A percentile compares a stretch with the other conserved stretches of the same genome.
These are phyloP conservation scores for Prenolepis imparis DNA, from an alignment of 2,888 invertebrate genomes.

Conservation along the genomic window DNA sequence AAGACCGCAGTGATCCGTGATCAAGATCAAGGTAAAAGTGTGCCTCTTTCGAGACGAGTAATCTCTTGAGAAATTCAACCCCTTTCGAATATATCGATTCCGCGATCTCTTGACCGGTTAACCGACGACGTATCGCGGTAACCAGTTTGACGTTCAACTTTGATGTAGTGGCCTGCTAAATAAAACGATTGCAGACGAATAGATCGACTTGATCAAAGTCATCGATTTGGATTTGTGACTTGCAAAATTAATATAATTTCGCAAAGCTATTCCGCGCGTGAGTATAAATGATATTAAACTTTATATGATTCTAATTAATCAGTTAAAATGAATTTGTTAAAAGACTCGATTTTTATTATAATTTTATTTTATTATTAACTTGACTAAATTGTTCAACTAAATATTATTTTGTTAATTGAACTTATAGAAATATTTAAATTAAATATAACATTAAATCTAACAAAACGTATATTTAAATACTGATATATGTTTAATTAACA, in stretches of 20 bases:
- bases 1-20: slow-evolving; percentile 61
- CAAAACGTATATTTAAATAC: too few species aligned
- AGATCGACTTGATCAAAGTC: background rate
- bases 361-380: too few species aligned
- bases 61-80: slow-evolving; percentile 35
- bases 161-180: slow-evolving; percentile 14
- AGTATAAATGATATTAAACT: background rate
- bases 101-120: slow-evolving; percentile 33
- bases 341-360: background rate
- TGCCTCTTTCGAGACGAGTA: slow-evolving; percentile 25
- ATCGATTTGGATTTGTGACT: background rate
- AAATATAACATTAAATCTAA: too few species aligned
- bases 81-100: background rate
- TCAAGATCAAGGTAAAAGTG: slow-evolving; percentile 55
- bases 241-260: slow-evolving; percentile 15
- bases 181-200: slow-evolving; percentile 5
- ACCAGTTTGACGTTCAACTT: slow-evolving; percentile 33
- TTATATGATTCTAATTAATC: background rate
- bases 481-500: too few species aligned
- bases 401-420: too few species aligned
- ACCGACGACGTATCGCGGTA: slow-evolving; percentile 32
- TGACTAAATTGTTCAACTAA: too few species aligned
- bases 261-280: background rate
- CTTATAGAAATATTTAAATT: too few species aligned
- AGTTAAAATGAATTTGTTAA: background rate